These are phyloP conservation scores for Lampris incognitus DNA, from an alignment of 2,113 vertebrate genomes.

Conservation along the genomic window DNA sequence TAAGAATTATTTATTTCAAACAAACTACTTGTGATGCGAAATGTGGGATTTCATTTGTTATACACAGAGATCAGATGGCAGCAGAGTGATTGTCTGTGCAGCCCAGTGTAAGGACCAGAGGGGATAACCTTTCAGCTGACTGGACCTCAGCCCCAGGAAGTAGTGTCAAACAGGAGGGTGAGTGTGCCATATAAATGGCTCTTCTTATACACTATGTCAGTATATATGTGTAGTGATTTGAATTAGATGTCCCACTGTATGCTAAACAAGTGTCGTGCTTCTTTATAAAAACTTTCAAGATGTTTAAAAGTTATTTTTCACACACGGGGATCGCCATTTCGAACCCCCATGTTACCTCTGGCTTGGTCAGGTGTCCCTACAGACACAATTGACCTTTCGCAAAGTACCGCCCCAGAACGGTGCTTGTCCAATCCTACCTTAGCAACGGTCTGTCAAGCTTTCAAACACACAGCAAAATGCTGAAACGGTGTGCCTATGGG, in stretches of 20 bases:
- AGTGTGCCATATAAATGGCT: slow-evolving; percentile 36
- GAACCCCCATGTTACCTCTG: too few species aligned
- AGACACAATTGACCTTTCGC: too few species aligned
- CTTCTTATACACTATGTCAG: not conserved
- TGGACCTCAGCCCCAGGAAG: slow-evolving; percentile 29
- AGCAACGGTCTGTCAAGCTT: too few species aligned
- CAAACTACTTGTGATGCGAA: slow-evolving; percentile 49
- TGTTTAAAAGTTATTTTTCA: too few species aligned
- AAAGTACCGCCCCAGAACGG: too few species aligned
- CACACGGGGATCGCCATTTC: too few species aligned
- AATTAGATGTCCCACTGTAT: not conserved
- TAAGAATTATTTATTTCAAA: slow-evolving; percentile 53
- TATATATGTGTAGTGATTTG: not conserved
- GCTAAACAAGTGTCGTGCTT: too few species aligned
- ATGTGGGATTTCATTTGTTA: slow-evolving; percentile 61
- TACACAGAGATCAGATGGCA: slow-evolving; percentile 66
- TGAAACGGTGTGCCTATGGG: too few species aligned
- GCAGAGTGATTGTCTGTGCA: slow-evolving; percentile 44
- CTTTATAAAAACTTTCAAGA: too few species aligned
- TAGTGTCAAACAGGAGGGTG: slow-evolving; percentile 61
- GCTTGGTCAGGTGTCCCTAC: too few species aligned
- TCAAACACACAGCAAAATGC: too few species aligned
- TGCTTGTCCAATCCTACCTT: too few species aligned
- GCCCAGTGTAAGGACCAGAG: slow-evolving; percentile 36
- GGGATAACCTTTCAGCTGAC: slow-evolving; percentile 48